phyloP scores from a whole-genome alignment of 2,888 invertebrate species.

The Seira musarum region DNA sequence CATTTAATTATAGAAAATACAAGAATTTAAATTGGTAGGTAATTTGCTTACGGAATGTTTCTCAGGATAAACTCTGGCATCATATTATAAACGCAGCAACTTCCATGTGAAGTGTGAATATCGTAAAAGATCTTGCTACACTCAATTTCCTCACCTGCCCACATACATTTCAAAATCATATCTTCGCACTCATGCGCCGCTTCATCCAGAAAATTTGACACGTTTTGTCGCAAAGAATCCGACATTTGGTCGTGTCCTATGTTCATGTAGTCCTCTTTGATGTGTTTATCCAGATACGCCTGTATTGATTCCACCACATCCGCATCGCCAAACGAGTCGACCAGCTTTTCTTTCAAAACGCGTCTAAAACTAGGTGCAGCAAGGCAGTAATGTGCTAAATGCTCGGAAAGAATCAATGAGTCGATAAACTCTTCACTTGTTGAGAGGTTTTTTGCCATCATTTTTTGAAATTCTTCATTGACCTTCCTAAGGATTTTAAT shows the following conservation, averaged over 20 bases:
- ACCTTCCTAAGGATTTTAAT: neutral
- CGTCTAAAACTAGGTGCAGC: slow-evolving; percentile 34
- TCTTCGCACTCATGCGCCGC: slow-evolving; percentile 24
- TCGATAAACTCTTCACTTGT: neutral
- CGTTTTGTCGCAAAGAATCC: neutral
- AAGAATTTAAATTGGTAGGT: neutral
- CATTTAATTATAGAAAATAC: too few species aligned
- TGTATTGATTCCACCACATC: slow-evolving; percentile 18
- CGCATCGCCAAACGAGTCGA: neutral
- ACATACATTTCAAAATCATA: slow-evolving; percentile 43
- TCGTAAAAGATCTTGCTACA: neutral
- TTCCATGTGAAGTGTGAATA: neutral
- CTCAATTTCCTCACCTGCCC: slow-evolving; percentile 7
- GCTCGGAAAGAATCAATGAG: slow-evolving; percentile 1
- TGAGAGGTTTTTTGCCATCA: neutral
- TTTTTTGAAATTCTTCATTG: neutral
- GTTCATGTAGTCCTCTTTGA: neutral
- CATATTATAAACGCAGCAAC: neutral
- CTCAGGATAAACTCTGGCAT: neutral
- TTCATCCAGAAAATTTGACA: neutral
- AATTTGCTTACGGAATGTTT: neutral
- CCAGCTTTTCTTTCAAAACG: neutral
- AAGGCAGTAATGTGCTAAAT: slow-evolving; percentile 27
- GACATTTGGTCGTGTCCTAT: neutral
- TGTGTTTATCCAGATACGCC: neutral